Evolutionary conservation across 2,888 invertebrate genomes (phyloP), one percentile per base, ranked within the genome.

Genomic region (Caenorhabditis sp.): DNA sequence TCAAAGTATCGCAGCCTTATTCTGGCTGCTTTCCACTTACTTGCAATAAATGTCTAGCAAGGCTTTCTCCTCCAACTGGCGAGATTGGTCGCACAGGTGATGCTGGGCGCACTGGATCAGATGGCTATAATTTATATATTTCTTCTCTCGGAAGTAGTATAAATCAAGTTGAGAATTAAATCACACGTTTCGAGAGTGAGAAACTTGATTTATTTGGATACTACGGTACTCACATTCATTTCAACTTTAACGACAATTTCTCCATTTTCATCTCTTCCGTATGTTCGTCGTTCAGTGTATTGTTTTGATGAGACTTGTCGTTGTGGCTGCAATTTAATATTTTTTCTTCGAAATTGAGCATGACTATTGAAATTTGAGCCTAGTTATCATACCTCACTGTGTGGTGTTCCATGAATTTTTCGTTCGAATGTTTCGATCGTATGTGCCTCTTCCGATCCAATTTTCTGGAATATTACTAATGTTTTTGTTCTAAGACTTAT

Each of bases 231-330:
- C 27, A 83, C 83, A 71, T 83, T 76, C 67, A 74, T 82, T 60
- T 85, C 85, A 26, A 85, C 84, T 68, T 82, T 83, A 67, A 85
- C 85, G 14, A 84, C 84, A 57, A 85, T 75, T 31, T 85, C 85
- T 23, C 85, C 85, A 63, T 85, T 85, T 68, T 85, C 83, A 61
- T 85, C 85, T 21, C 81, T 63, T 31, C 85, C 85, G 54, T 82
- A 85, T 7, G 84, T 85, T 36, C 84, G 70, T 59, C 85, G 63
- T 63, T 85, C 85, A 31, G 84, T 85, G 68, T 82, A 85, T 56
- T 82, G 80, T 63, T 85, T 83, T 31, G 78, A 77, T 5, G 83
- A 83, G 25, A 81, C 75, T 77, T 84, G 80, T 38, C 83, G 81
- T 66, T 78, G 79, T 14, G 85, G 84, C 84, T 85, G 67, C 27